A percentile compares a stretch with the other conserved stretches of the same genome.
Evolutionary conservation across 2,888 invertebrate species (phyloP).

Genomic region (Hanleya hanleyi): DNA sequence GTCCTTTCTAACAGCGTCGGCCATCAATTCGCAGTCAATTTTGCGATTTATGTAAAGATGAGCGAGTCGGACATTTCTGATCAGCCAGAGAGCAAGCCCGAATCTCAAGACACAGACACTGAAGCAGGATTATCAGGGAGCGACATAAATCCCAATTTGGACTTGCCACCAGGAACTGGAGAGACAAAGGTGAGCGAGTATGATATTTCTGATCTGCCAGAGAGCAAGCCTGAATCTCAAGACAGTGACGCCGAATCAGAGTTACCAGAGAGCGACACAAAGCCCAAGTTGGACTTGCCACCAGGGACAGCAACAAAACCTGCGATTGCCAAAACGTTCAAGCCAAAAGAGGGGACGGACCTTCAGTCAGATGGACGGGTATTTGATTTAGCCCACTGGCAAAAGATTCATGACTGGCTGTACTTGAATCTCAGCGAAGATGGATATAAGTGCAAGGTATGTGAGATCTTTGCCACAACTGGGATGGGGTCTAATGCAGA

Average conservation of each 20-base stretch:
- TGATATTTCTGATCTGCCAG: too few relatives aligned
- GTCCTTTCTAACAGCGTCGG: too few relatives aligned
- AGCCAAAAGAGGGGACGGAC: not conserved
- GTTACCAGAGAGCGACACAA: too few relatives aligned
- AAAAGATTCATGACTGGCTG: not conserved
- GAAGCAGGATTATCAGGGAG: not conserved
- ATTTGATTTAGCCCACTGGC: not conserved
- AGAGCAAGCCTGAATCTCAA: too few relatives aligned
- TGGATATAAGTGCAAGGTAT: not conserved
- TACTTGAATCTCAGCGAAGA: not conserved
- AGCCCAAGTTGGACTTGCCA: too few relatives aligned
- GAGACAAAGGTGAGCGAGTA: too few relatives aligned
- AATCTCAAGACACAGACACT: not conserved
- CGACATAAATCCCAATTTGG: too few relatives aligned
- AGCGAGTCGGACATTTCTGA: not conserved
- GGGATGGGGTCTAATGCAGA: not conserved
- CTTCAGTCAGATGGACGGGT: not conserved
- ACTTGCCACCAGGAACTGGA: too few relatives aligned
- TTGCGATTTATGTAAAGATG: not conserved
- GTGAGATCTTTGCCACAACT: not conserved
- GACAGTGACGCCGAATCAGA: too few relatives aligned
- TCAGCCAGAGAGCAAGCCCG: not conserved
- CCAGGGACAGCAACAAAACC: too few relatives aligned
- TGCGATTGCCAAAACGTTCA: too few relatives aligned
- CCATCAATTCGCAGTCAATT: not conserved